phyloP scores from a whole-genome alignment of 30 jellyfish, hydroid and myxozoan species.

The Pelagia noctiluca region DNA sequence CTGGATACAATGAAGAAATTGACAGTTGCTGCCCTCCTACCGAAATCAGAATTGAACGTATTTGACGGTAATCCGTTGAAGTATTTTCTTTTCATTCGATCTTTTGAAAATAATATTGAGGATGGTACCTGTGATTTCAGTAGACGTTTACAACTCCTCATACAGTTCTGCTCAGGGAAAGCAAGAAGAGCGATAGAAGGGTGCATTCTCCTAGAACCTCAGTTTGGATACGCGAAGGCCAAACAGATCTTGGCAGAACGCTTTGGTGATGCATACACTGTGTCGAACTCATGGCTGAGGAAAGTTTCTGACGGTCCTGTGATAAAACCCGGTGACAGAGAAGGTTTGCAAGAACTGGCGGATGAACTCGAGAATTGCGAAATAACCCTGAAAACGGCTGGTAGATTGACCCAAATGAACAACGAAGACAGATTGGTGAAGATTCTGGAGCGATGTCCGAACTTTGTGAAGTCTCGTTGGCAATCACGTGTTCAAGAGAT shows the following conservation, averaged over 20 bases:
- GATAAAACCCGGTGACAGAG: constrained; percentile 50
- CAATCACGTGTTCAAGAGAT: constrained; percentile 42
- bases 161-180: constrained; percentile 38
- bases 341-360: constrained; percentile 42
- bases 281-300: constrained; percentile 45
- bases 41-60: constrained; percentile 37
- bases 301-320: constrained; percentile 39
- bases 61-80: constrained; percentile 40
- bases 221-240: constrained; percentile 30
- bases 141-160: constrained; percentile 11
- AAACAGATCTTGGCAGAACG: constrained; percentile 18
- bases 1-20: constrained; percentile 37
- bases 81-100: constrained; percentile 5
- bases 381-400: constrained; percentile 53
- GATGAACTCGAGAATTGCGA: constrained; percentile 50
- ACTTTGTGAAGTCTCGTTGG: constrained; percentile 54
- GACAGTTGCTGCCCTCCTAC: constrained; percentile 51
- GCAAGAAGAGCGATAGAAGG: constrained; percentile 38
- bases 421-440: constrained; percentile 37
- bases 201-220: constrained; percentile 25
- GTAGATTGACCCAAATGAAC: constrained; percentile 20
- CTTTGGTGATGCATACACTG: constrained; percentile 45
- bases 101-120: constrained; percentile 23
- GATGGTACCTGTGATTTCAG: constrained; percentile 30
- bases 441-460: constrained; percentile 54